A percentile compares a stretch with the other conserved stretches of the same genome.
These are phyloP conservation scores for Thecophora atra DNA, from an alignment of 2,888 invertebrate species.

Conservation along the genomic window DNA sequence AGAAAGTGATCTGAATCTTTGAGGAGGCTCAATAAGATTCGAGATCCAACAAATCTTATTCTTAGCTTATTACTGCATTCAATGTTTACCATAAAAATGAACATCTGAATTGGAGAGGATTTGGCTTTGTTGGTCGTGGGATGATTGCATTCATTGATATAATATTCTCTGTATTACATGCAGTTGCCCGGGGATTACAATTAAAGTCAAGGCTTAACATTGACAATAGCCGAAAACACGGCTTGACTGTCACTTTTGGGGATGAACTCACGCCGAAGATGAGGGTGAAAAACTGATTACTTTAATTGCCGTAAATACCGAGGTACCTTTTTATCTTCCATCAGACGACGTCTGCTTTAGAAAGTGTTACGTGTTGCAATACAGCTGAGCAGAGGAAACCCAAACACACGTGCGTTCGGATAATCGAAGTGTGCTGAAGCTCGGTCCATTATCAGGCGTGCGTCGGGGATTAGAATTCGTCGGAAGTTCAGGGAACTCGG, in stretches of 20 bases:
- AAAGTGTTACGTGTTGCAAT: not conserved
- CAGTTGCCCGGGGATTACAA: slow-evolving; percentile 5
- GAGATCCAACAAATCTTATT: not conserved
- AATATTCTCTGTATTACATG: too few relatives aligned
- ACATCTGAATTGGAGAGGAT: too few relatives aligned
- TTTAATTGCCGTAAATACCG: slow-evolving; percentile 8
- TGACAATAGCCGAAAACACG: not conserved
- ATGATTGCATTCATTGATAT: too few relatives aligned
- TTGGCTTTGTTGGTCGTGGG: too few relatives aligned
- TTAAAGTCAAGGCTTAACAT: slow-evolving; percentile 5
- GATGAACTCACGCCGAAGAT: not conserved
- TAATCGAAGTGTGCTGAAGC: slow-evolving; percentile 22
- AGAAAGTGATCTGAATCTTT: too few relatives aligned
- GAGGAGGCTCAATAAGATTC: slow-evolving; percentile 37
- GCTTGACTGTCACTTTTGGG: not conserved
- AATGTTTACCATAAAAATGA: too few relatives aligned
- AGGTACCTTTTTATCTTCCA: slow-evolving; percentile 5
- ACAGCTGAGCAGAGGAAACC: not conserved
- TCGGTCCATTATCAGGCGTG: slow-evolving; percentile 4
- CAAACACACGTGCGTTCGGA: slow-evolving; percentile 12
- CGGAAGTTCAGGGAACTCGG: not conserved
- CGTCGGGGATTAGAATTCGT: not conserved
- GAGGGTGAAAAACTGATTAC: not conserved
- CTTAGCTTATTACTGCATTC: not conserved
- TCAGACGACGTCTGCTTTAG: not conserved